Percentiles rank a stretch among this genome's conserved stretches.
phyloP scores from a whole-genome alignment of 2,888 invertebrate species.

The Ennomos fuscantarius region DNA sequence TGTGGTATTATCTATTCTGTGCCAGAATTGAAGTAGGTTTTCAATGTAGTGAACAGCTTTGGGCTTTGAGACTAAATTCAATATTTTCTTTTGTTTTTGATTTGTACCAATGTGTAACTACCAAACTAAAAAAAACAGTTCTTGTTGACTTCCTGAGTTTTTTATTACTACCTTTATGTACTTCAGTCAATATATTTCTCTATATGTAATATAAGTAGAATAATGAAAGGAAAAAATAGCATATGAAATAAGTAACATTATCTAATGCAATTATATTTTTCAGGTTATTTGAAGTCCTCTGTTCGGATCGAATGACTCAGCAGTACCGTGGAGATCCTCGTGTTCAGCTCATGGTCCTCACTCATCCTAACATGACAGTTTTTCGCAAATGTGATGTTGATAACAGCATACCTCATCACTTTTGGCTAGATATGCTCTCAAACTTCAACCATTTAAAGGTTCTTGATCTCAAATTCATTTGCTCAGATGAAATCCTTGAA shows the following conservation, averaged over 20 bases:
- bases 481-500: conserved; percentile 80
- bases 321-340: conserved; percentile 75
- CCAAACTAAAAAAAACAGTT: no score
- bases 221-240: background rate
- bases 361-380: conserved; percentile 75
- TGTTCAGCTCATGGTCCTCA: conserved; percentile 71
- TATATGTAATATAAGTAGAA: no score
- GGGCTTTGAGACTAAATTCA: no score
- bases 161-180: no score
- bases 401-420: conserved; percentile 70
- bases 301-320: conserved; percentile 75
- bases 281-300: conserved; percentile 83
- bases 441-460: conserved; percentile 68
- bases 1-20: no score
- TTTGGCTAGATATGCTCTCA: conserved; percentile 72
- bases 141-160: no score
- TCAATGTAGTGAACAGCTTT: no score
- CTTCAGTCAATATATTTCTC: no score
- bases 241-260: background rate
- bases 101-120: no score
- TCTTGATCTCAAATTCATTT: conserved; percentile 79
- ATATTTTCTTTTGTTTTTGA: no score
- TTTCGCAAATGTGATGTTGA: conserved; percentile 79
- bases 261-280: conserved; percentile 48
- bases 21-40: no score